phyloP scores from a whole-genome alignment of 64 coral and sea anemone genomes.

The Montipora foliosa region DNA sequence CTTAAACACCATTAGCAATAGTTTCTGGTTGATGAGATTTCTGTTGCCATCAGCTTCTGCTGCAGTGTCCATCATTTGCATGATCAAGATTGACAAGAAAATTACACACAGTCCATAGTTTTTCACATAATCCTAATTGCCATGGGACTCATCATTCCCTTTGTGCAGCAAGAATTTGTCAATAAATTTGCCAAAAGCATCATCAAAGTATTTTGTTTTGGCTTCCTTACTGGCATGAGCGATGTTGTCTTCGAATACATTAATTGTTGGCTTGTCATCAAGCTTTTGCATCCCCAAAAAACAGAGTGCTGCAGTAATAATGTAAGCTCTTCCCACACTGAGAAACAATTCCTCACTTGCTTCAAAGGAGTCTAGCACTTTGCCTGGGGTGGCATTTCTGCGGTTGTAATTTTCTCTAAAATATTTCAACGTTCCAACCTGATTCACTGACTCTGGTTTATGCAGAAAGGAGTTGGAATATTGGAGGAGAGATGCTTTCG shows the following conservation, averaged over 20 bases:
- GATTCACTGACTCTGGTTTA: slow-evolving; percentile 67
- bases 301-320: slow-evolving; percentile 42
- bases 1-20: slow-evolving; percentile 69
- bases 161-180: slow-evolving; percentile 72
- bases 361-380: slow-evolving; percentile 69
- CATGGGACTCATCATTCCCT: slow-evolving; percentile 30
- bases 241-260: slow-evolving; percentile 56
- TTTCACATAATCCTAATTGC: slow-evolving; percentile 53
- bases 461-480: slow-evolving; percentile 78
- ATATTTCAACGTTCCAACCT: slow-evolving; percentile 76
- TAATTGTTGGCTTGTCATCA: slow-evolving; percentile 23
- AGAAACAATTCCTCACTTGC: slow-evolving; percentile 73
- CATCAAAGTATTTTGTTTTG: slow-evolving; percentile 66
- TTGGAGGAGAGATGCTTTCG: slow-evolving; percentile 71
- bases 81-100: slow-evolving; percentile 60
- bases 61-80: slow-evolving; percentile 82
- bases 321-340: slow-evolving; percentile 71
- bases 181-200: slow-evolving; percentile 69
- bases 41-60: slow-evolving; percentile 65
- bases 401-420: slow-evolving; percentile 82
- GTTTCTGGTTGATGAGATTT: slow-evolving; percentile 72
- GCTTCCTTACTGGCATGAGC: neutral
- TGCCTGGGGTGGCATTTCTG: slow-evolving; percentile 50
- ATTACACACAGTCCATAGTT: slow-evolving; percentile 79
- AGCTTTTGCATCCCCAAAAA: slow-evolving; percentile 59